Evolutionary conservation across 2,888 invertebrate species (phyloP).

Genomic region (Papilio elwesi): DNA sequence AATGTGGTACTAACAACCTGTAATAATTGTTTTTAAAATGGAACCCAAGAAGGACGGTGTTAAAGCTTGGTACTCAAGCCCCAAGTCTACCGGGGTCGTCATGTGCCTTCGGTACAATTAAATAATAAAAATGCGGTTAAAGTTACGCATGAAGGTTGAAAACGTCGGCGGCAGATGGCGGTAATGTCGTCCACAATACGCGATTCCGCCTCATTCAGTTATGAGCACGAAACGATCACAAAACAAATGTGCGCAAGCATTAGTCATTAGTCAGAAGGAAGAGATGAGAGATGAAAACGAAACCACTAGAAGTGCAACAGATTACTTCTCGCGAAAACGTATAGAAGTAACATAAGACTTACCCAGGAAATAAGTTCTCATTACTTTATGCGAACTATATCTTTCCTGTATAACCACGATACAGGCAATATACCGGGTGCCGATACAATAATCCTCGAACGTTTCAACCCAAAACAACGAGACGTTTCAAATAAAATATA

Average conservation of each 20-base stretch:
- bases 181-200: slow-evolving; percentile 17
- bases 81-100: background rate
- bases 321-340: background rate
- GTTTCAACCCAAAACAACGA: slow-evolving; percentile 47
- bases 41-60: background rate
- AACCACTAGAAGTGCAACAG: too few species aligned
- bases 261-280: too few species aligned
- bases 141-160: background rate
- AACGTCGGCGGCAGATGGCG: slow-evolving; percentile 8
- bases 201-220: background rate
- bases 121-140: background rate
- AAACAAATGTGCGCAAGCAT: too few species aligned
- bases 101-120: background rate
- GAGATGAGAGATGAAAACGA: too few species aligned
- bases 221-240: too few species aligned
- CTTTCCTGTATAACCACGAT: slow-evolving; percentile 25
- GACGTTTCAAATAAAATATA: slow-evolving; percentile 59
- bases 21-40: too few species aligned
- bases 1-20: too few species aligned
- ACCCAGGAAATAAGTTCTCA: slow-evolving; percentile 13
- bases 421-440: slow-evolving; percentile 29
- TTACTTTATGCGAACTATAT: slow-evolving; percentile 20
- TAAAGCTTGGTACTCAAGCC: background rate
- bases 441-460: slow-evolving; percentile 36
- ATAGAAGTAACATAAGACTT: background rate